Base-by-base conservation (phyloP, 2,113 vertebrate genomes). In the Ameiurus melas region DNA sequence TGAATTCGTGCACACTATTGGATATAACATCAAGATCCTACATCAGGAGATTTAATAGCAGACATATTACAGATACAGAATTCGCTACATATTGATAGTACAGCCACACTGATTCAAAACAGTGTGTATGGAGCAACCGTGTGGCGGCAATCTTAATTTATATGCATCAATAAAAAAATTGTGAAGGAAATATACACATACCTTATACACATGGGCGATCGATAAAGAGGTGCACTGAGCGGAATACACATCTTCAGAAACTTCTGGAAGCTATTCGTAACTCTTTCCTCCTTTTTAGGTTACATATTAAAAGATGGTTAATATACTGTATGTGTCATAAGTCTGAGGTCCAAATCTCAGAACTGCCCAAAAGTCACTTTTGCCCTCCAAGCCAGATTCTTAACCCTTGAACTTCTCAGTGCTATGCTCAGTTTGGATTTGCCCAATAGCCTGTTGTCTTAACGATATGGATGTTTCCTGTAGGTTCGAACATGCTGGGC, bases 401-500 rank as follows among this genome's bases (percentile, higher is more conserved):
- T 77, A 17, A 71, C 68, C 68, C 30, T 36, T 30, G 14, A 30
- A 36, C 71, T 75, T 75, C 36, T 22, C 8, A 43, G 71, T 20
- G 4, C 43, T 7, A 17, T 4, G 7, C 10, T 47, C 22, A 7
- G 12, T 51, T 78, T 79, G 4, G 43, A 53, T 53, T 79, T 53
- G 25, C n/a, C 75, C 1, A 79, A 12, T 47, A 47, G 14, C 27
- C 5, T 17, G 3, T 57, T 36, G 10, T 20, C 30, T 16, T 30
- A 55, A 30, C 3, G 2, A 16, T 51, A 55, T 60, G 47, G 43
- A 83, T 82, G 55, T 75, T 62, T 86, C 58, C 77, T 90, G 51
- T 89, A 99, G 98, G 97, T 53, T 92, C 96, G 0, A 96, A 95
- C 17, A 97, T 99, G 95, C 94, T 98, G 82, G 97, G 95, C 93